Evolutionary conservation across 2,113 vertebrate species (phyloP), one percentile per base, ranked within the genome.

Genomic region (Periophthalmus modestus): DNA sequence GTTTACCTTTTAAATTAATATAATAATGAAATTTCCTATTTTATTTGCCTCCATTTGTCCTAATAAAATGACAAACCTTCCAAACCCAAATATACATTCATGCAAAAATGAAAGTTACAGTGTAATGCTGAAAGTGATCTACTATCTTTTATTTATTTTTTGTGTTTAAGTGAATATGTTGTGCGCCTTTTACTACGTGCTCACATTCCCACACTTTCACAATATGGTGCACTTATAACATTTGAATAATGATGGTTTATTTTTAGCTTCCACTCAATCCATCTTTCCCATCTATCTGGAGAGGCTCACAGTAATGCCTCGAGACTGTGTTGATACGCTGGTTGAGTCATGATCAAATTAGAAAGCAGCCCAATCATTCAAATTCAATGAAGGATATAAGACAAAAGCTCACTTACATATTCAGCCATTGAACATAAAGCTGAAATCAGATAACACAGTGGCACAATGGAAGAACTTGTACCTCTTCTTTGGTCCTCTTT

Each of bases 401-500:
- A 82, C 79, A 77, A 85, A 80, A 82, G 83, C 71, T 43, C 39
- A 43, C 39, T 43, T 43, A 43, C 5, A 43, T 43, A 43, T 43
- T 9, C 6, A 52, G 48, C 15, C 48, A 52, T 7, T 52, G 16
- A 19, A 52, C 48, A 52, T 52, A 19, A 62, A 19, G 46, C 28
- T 39, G 18, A 72, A 65, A 63, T 16, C 19, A 55, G 9, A 36
- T 52, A 55, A 48, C 0, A 63, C 21, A 57, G 16, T 68, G 43
- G 16, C 15, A 48, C 13, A 39, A 10, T 28, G 7, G 66, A 19
- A 68, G 72, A 67, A 16, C 9, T 68, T 88, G 24, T 95, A 98
- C 97, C 96, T 98, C 97, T 83, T 97, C 96, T 91, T 97, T 97
- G 4, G 97, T 98, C 92, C 95, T 96, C 92, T 95, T 96, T 69